phyloP scores from a whole-genome alignment of 1,140 invertebrate species.

The Halictus rubicundus region DNA sequence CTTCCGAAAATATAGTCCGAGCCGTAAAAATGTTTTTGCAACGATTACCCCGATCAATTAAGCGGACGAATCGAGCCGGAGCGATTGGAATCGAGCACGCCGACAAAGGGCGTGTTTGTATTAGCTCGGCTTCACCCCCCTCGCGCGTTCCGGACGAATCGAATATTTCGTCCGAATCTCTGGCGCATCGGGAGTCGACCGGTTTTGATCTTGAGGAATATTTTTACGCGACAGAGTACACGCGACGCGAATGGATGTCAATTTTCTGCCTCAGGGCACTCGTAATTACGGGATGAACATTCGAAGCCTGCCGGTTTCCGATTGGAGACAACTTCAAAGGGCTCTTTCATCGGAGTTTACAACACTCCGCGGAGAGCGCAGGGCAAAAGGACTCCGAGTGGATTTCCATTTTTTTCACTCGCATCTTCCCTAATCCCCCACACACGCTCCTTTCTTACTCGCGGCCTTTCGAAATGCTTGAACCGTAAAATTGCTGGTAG shows the following conservation, averaged over 20 bases:
- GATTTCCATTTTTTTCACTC: conserved; percentile 59
- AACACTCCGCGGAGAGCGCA: conserved; percentile 25
- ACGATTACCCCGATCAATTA: too few species aligned
- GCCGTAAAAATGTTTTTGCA: too few species aligned
- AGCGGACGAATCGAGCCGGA: too few species aligned
- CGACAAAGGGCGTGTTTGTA: not conserved
- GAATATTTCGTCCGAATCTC: not conserved
- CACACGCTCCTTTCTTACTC: not conserved
- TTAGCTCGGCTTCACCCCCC: not conserved
- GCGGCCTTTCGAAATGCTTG: conserved; percentile 60
- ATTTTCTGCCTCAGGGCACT: conserved; percentile 49
- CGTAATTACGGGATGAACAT: conserved; percentile 61
- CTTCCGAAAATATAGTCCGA: too few species aligned
- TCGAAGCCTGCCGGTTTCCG: conserved; percentile 50
- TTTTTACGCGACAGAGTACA: conserved; percentile 9
- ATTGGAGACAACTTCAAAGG: conserved; percentile 58
- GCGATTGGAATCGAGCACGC: too few species aligned
- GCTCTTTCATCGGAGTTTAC: conserved; percentile 55
- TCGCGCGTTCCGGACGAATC: not conserved
- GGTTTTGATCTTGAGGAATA: not conserved
- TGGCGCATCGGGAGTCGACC: conserved; percentile 4
- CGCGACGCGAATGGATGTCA: conserved; percentile 43
- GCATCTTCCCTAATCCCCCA: not conserved
- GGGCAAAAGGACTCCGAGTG: conserved; percentile 38
- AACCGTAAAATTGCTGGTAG: conserved; percentile 71